A percentile compares a stretch with the other conserved stretches of the same genome.
Conservation (phyloP, 1,140 invertebrate species). For the Arctopsyche grandis region DNA sequence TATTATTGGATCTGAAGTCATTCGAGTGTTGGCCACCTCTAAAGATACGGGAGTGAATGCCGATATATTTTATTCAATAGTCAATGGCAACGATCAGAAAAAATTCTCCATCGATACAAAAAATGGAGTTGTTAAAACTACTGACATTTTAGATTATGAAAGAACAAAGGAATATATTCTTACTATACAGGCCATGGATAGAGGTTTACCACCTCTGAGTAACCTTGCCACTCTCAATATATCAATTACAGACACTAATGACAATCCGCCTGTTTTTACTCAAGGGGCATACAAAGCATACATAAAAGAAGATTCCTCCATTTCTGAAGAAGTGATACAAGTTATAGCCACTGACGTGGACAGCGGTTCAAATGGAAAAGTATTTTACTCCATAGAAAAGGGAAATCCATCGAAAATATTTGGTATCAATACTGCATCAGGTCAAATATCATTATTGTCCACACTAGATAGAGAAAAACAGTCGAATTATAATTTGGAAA, state of each 20-base stretch:
- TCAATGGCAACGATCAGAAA: constrained; percentile 83
- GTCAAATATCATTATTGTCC: constrained; percentile 75
- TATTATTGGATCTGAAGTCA: constrained; percentile 75
- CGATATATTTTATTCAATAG: constrained; percentile 85
- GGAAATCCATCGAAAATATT: constrained; percentile 82
- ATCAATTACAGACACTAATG: constrained; percentile 83
- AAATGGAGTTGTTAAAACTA: constrained; percentile 76
- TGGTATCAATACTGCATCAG: constrained; percentile 75
- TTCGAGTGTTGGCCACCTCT: constrained; percentile 82
- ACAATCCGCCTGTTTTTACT: constrained; percentile 82
- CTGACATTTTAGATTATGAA: constrained; percentile 82
- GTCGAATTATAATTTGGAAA: constrained; percentile 75
- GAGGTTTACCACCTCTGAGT: constrained; percentile 81
- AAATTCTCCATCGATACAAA: constrained; percentile 79
- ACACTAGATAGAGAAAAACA: constrained; percentile 82
- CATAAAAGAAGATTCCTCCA: constrained; percentile 77
- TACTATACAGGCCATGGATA: constrained; percentile 86
- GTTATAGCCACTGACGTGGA: constrained; percentile 80
- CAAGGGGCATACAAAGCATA: constrained; percentile 79
- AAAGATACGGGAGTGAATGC: constrained; percentile 91
- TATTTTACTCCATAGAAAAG: constrained; percentile 77
- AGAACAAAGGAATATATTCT: constrained; percentile 82
- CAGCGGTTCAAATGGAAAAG: constrained; percentile 76
- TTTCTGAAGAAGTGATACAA: constrained; percentile 74
- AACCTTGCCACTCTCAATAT: constrained; percentile 86